Evolutionary conservation across 2,888 invertebrate species (phyloP), one percentile per base, ranked within the genome.

Genomic region (Kuschelorhynchus macadamiae): DNA sequence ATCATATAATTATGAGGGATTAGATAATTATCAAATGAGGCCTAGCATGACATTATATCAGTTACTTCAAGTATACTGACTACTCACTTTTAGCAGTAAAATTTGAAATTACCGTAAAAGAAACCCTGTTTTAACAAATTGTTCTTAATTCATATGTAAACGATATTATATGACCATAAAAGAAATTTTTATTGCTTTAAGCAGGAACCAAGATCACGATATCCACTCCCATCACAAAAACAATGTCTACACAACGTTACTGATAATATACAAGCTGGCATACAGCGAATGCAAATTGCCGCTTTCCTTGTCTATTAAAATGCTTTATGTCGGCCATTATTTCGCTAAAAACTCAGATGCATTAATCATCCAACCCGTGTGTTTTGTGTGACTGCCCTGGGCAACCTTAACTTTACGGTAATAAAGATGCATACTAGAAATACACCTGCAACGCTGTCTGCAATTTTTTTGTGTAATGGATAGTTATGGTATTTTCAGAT

Each of bases 251-350:
- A 32, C 20, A 46, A 46, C 46, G 17, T 46, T 20, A 46, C 18
- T 21, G 25, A 49, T 49, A 49, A 44, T 20, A 12, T 17, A 36
- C 36, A 36, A 36, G 36, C 36, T 36, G 36, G 36, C 36, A n/a
- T 36, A 36, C 36, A 36, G 55, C 41, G 53, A 53, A 66, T 66
- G 66, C 66, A 66, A 66, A 60, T 66, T 55, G 60, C 66, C 46
- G 60, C 46, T 62, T 56, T 62, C 63, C 44, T 67, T 62, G 62
- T 62, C 67, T 62, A 62, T 67, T 67, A 67, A 67, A 63, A 67
- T 67, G 67, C 55, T 67, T 67, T 67, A 67, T 62, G 67, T 62
- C 30, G 44, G 62, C 62, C 57, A 67, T 67, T 67, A 62, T 67
- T 61, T 57, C 57, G 52, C 52, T 56, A 62, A 67, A 65, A 63